Evolutionary conservation across 1,140 invertebrate species (phyloP).

Genomic region (Microplitis mediator): DNA sequence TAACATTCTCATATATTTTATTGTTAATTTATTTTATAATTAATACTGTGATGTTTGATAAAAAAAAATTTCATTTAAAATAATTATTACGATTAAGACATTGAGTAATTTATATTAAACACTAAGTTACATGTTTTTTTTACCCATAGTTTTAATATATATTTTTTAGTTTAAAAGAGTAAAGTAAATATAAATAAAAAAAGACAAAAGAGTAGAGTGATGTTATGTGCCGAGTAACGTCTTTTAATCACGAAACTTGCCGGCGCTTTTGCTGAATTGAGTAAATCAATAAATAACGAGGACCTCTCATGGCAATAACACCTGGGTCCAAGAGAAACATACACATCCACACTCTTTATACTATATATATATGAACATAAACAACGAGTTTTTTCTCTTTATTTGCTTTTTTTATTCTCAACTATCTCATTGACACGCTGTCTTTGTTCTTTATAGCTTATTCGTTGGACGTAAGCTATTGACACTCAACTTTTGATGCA

Average conservation of each 20-base stretch:
- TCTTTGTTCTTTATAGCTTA: too few species aligned
- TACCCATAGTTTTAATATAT: too few species aligned
- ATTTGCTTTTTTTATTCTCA: slow-evolving; percentile 23
- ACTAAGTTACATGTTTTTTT: background rate
- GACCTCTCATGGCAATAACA: slow-evolving; percentile 47
- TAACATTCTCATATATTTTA: background rate
- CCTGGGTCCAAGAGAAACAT: slow-evolving; percentile 46
- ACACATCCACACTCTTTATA: slow-evolving; percentile 22
- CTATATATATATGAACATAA: slow-evolving; percentile 4
- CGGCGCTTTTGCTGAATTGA: slow-evolving; percentile 58
- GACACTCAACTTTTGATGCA: too few species aligned
- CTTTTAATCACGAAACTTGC: slow-evolving; percentile 61
- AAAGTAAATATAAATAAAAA: background rate
- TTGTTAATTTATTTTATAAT: too few species aligned
- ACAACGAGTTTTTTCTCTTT: slow-evolving; percentile 20
- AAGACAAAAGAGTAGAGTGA: slow-evolving; percentile 2
- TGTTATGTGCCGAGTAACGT: slow-evolving; percentile 45
- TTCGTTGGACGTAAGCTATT: too few species aligned
- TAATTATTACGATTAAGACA: background rate
- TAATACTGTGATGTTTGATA: background rate
- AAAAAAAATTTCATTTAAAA: background rate
- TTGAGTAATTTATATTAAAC: background rate
- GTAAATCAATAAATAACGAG: slow-evolving; percentile 63
- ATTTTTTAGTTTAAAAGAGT: background rate
- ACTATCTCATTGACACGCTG: background rate